Evolutionary conservation across 2,888 invertebrate genomes (phyloP).

Genomic region (Ormia ochracea): DNA sequence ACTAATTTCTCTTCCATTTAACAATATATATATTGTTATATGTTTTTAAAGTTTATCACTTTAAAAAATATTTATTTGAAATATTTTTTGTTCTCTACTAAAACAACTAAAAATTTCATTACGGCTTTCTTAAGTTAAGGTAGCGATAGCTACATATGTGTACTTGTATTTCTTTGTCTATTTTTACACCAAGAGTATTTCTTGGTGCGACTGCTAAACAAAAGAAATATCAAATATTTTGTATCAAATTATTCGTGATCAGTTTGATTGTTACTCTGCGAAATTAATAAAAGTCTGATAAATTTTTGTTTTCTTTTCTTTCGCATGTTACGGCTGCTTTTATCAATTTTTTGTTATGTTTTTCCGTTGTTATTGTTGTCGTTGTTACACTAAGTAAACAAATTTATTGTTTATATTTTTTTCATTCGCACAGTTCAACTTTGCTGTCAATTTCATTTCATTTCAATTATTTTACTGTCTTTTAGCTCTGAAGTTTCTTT

Average conservation of each 20-base stretch:
- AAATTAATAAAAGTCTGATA: background rate
- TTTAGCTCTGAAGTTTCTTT: conserved; percentile 4
- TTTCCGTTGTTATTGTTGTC: background rate
- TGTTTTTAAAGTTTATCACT: no score
- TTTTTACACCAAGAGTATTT: background rate
- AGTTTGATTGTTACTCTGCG: background rate
- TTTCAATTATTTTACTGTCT: background rate
- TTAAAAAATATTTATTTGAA: no score
- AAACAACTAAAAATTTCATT: no score
- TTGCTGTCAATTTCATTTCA: background rate
- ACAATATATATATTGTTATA: no score
- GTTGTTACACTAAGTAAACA: conserved; percentile 8
- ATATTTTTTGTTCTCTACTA: no score
- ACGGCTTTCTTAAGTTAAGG: background rate
- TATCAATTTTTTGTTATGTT: background rate
- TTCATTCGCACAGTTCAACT: conserved; percentile 2
- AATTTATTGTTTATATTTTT: conserved; percentile 41
- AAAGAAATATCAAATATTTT: background rate
- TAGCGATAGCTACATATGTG: background rate
- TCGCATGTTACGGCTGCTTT: background rate
- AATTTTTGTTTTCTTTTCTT: background rate
- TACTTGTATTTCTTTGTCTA: background rate
- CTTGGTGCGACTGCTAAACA: conserved; percentile 11
- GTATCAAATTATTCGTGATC: background rate
- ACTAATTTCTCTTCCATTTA: no score